These are phyloP conservation scores for Anneissia japonica DNA, from an alignment of 35 echinoderm and acorn worm species.

Conservation along the genomic window DNA sequence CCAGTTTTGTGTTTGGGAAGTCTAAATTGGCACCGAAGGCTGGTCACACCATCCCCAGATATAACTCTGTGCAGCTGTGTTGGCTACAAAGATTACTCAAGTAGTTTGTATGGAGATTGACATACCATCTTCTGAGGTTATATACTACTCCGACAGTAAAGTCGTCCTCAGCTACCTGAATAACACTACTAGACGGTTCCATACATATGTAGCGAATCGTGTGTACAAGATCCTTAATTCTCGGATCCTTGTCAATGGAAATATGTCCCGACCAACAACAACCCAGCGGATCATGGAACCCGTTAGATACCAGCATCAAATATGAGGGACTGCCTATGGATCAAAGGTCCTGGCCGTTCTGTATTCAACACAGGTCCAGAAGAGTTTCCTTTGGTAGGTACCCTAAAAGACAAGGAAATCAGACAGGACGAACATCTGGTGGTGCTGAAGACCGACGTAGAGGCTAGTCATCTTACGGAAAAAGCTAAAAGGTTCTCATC, in stretches of 20 bases:
- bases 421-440: not conserved
- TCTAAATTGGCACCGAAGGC: not conserved
- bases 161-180: slow-evolving; percentile 7
- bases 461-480: too few species aligned
- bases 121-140: not conserved
- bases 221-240: not conserved
- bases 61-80: slow-evolving; percentile 14
- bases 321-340: not conserved
- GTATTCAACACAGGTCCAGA: not conserved
- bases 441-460: too few species aligned
- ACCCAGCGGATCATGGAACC: not conserved
- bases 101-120: not conserved
- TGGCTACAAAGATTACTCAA: not conserved
- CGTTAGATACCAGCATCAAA: not conserved
- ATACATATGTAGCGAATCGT: slow-evolving; percentile 18
- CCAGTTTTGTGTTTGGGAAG: too few species aligned
- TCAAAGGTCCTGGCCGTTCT: not conserved
- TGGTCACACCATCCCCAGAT: not conserved
- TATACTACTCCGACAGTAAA: slow-evolving; percentile 10
- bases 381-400: slow-evolving; percentile 9
- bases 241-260: not conserved
- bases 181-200: not conserved
- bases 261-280: slow-evolving; percentile 5
- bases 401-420: slow-evolving; percentile 10
- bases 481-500: too few species aligned